A percentile compares a stretch with the other conserved stretches of the same genome.
Evolutionary conservation across 2,888 invertebrate species (phyloP).

Genomic region (Octodonta nipae): DNA sequence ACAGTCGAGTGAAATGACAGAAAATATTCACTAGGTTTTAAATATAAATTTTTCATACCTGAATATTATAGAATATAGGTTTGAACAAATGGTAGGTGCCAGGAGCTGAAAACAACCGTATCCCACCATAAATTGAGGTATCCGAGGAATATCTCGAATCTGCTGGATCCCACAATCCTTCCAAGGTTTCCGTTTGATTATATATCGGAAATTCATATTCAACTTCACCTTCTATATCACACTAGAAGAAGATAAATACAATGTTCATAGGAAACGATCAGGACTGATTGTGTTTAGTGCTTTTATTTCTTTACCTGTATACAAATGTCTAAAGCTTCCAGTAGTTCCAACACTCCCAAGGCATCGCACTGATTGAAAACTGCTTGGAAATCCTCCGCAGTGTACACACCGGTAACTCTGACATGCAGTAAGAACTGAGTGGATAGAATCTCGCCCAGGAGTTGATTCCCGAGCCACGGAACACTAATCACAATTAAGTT

Average conservation of each 20-base stretch:
- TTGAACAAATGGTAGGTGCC: constrained; percentile 47
- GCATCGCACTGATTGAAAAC: constrained; percentile 58
- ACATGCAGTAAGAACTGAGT: constrained; percentile 40
- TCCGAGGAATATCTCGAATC: constrained; percentile 37
- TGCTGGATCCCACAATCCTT: constrained; percentile 52
- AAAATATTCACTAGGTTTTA: too few species aligned
- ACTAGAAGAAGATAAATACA: constrained; percentile 36
- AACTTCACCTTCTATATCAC: constrained; percentile 55
- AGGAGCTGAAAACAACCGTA: constrained; percentile 44
- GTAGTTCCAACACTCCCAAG: constrained; percentile 48
- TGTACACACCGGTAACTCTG: constrained; percentile 55
- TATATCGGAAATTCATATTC: constrained; percentile 67
- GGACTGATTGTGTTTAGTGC: too few species aligned
- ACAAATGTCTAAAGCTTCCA: constrained; percentile 59
- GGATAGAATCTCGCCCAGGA: constrained; percentile 53
- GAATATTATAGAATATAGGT: constrained; percentile 55
- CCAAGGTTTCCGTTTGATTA: constrained; percentile 49
- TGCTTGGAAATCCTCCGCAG: constrained; percentile 58
- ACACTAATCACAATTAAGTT: constrained; percentile 54
- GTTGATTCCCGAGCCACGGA: constrained; percentile 52
- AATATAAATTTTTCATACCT: too few species aligned
- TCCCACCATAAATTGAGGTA: constrained; percentile 48
- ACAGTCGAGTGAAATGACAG: too few species aligned
- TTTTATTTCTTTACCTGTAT: constrained; percentile 45
- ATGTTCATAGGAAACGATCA: too few species aligned